phyloP scores from a whole-genome alignment of 2,797 vertebrate genomes.

The Premnoplex brunnescens region DNA sequence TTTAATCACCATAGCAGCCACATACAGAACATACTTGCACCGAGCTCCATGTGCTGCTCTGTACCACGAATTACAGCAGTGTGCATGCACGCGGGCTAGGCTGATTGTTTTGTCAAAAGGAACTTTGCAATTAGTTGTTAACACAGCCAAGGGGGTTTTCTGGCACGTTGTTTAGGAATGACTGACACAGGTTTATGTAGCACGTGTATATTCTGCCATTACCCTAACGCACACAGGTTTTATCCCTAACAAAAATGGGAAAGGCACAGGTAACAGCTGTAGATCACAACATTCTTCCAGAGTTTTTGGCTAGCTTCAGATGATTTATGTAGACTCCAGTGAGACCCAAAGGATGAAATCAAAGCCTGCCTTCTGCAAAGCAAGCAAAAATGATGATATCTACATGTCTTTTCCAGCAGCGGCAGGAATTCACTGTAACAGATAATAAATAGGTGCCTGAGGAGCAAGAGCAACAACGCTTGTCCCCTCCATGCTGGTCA shows the following conservation, averaged over 20 bases:
- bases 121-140: neutral
- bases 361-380: neutral
- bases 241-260: neutral
- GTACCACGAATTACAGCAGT: neutral
- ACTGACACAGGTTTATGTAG: neutral
- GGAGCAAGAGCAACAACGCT: neutral
- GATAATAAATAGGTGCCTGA: neutral
- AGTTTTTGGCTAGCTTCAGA: neutral
- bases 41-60: neutral
- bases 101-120: neutral
- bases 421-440: neutral
- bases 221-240: neutral
- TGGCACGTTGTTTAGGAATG: neutral
- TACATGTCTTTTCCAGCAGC: neutral
- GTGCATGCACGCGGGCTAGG: neutral
- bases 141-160: neutral
- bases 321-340: neutral
- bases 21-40: constrained; percentile 40
- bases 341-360: neutral
- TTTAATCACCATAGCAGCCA: constrained; percentile 62
- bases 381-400: neutral
- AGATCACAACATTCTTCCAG: neutral
- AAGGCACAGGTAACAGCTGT: neutral
- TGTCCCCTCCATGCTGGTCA: neutral
- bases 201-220: neutral